Base-by-base conservation (phyloP, 2,888 invertebrate genomes). In the Teleogryllus oceanicus region DNA sequence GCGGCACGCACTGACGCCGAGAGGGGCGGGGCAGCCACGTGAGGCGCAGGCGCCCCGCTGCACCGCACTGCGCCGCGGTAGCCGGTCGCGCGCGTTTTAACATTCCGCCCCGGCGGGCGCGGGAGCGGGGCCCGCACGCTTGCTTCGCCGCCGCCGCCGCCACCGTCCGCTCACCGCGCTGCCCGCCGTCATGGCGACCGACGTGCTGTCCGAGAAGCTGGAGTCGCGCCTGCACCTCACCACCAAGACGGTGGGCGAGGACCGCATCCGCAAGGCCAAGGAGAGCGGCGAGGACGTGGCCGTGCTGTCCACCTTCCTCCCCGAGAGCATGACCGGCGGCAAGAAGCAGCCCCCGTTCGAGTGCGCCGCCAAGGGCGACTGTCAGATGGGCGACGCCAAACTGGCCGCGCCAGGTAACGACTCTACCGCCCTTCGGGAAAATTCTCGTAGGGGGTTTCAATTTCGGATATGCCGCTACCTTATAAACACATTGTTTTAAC, bases 261-360 rank as follows among this genome's bases (percentile, higher is more conserved):
- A 95, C 20, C 90, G 94, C 86, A 94, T 95, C 85, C 90, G 92
- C 84, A 90, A 92, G 85, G 94, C 95, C 82, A 91, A 92, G 88
- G 94, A 94, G 84, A 92, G 92, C 86, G 94, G 95, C 87, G 95
- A 96, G 88, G 96, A 96, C 88, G 92, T 96, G 82, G 96, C 96
- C 79, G 92, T 96, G 84, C 89, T 96, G 84, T 94, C 95, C 83
- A 94, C 95, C 92, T 94, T 96, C 85, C 89, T 95, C 82, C 93
- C 95, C 77, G 90, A 90, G 84, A 90, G 91, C 74, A 90, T 90
- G 78, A 90, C 90, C 84, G 91, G 91, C 81, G 81, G 80, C 76
- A 82, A 83, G 49, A 83, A 83, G 75, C 93, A 93, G 86, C 91
- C 92, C 85, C 86, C 87, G 78, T 96, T 96, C 87, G 90, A 91